These are phyloP conservation scores for Denticeps clupeoides DNA, from an alignment of 2,797 vertebrate genomes.

Conservation along the genomic window DNA sequence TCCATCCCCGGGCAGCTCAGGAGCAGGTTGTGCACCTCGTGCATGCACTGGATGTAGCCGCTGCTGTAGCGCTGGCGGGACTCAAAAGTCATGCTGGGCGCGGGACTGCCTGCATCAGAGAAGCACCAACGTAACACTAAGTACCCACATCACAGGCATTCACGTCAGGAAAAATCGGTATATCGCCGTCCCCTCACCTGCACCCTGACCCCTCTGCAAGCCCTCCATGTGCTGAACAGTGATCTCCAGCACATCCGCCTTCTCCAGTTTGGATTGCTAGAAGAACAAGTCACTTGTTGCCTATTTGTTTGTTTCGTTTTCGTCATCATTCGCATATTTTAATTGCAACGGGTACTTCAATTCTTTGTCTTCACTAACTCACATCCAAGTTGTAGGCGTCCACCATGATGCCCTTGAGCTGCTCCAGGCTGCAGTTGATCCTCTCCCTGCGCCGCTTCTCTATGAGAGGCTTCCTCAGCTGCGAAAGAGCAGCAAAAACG, in stretches of 20 bases:
- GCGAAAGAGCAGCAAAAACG: conserved; percentile 1
- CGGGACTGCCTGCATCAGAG: conserved; percentile 9
- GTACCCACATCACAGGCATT: too few relatives aligned
- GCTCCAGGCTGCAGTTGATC: conserved; percentile 46
- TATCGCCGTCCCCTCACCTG: conserved; percentile 20
- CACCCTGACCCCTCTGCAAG: conserved; percentile 30
- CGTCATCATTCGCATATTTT: too few relatives aligned
- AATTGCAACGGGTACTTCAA: too few relatives aligned
- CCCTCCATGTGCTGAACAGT: conserved; percentile 48
- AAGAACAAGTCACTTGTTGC: neutral
- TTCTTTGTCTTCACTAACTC: too few relatives aligned
- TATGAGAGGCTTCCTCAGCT: conserved; percentile 45
- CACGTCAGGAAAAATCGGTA: neutral
- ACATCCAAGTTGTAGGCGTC: conserved; percentile 48
- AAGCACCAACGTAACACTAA: neutral
- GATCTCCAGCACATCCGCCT: conserved; percentile 46
- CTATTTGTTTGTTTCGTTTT: neutral
- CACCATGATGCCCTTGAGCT: conserved; percentile 48
- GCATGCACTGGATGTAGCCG: conserved; percentile 50
- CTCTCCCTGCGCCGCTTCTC: conserved; percentile 44
- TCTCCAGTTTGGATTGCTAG: conserved; percentile 50
- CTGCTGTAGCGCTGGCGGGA: conserved; percentile 43
- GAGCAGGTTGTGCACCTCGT: conserved; percentile 47
- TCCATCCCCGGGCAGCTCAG: conserved; percentile 44
- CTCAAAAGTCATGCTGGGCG: conserved; percentile 30